Evolutionary conservation across 2,797 vertebrate genomes (phyloP), one percentile per base, ranked within the genome.

Genomic region (Urosaurus nigricauda): DNA sequence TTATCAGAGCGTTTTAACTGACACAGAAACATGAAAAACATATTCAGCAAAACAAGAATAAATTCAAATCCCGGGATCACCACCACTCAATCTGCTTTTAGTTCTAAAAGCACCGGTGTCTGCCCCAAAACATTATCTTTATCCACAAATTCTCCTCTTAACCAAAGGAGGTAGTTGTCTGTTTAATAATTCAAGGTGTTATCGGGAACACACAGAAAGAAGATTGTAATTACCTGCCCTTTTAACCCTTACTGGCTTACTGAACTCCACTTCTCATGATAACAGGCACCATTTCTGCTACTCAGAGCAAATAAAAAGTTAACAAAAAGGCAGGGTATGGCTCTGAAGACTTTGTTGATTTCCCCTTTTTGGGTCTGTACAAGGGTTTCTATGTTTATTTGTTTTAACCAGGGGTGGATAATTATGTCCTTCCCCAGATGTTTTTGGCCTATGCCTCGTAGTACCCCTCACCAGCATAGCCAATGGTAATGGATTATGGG

Each of bases 141-240:
- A 71, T 58, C 65, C 47, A 40, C 68, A 63, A n/a, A 43, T 29
- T 37, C 37, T 56, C 71, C 43, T 43, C 16, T 81, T 81, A 58
- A 78, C 47, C n/a, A 71, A 73, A 65, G 40, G 58, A 86, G 71
- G 29, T 60, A n/a, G 79, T 53, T 74, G 37, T 37, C 51, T 60
- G 68, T 71, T 81, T 82, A 70, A 70, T 86, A 26, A 81, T 87
- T 87, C 70, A 86, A 60, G 12, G 53, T 53, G 21, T 82, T 87
- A 81, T 81, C 79, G 19, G 65, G n/a, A 87, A 58, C 9, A 16
- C 51, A 58, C 21, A 74, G 70, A 32, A 47, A 74, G 35, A 21
- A n/a, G 68, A 37, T 24, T 73, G 37, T n/a, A 81, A 47, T 17
- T 40, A 81, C 26, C 5, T n/a, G 51, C 29, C 79, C 53, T 81